phyloP scores from a whole-genome alignment of 2,888 invertebrate genomes.

The Drosophila affinis region DNA sequence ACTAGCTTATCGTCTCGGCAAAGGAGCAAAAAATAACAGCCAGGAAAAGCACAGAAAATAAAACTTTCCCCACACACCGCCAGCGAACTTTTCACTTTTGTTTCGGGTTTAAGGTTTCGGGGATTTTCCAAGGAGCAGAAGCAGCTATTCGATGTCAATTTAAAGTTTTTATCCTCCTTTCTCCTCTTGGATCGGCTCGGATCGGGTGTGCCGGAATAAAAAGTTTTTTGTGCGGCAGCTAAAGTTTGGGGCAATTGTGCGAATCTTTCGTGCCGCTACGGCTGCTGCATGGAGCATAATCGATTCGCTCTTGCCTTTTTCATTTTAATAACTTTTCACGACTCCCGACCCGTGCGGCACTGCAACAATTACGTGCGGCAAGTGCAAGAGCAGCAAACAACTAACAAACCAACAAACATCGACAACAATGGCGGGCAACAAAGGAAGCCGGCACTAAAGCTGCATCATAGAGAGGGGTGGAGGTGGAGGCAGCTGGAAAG shows the following conservation, averaged over 20 bases:
- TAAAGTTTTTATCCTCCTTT: conserved; percentile 58
- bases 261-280: conserved; percentile 10
- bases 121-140: conserved; percentile 12
- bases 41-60: conserved; percentile 8
- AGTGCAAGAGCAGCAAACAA: conserved; percentile 55
- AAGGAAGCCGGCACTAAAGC: conserved; percentile 42
- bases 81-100: conserved; percentile 71
- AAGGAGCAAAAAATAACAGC: conserved; percentile 23
- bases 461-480: conserved; percentile 8
- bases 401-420: conserved; percentile 53
- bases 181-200: background rate
- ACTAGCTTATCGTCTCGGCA: conserved; percentile 61
- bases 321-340: conserved; percentile 72
- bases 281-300: conserved; percentile 63
- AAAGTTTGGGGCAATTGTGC: conserved; percentile 48
- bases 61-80: conserved; percentile 29
- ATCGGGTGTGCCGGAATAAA: conserved; percentile 28
- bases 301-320: conserved; percentile 69
- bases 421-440: conserved; percentile 61
- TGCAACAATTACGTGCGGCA: conserved; percentile 77
- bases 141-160: conserved; percentile 79
- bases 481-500: too few relatives aligned
- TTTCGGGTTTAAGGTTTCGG: conserved; percentile 19
- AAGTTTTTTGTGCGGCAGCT: conserved; percentile 32
- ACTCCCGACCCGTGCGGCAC: conserved; percentile 43